A percentile compares a stretch with the other conserved stretches of the same genome.
These are phyloP conservation scores for Pterocles gutturalis DNA, from an alignment of 2,113 vertebrate species.

Conservation along the genomic window DNA sequence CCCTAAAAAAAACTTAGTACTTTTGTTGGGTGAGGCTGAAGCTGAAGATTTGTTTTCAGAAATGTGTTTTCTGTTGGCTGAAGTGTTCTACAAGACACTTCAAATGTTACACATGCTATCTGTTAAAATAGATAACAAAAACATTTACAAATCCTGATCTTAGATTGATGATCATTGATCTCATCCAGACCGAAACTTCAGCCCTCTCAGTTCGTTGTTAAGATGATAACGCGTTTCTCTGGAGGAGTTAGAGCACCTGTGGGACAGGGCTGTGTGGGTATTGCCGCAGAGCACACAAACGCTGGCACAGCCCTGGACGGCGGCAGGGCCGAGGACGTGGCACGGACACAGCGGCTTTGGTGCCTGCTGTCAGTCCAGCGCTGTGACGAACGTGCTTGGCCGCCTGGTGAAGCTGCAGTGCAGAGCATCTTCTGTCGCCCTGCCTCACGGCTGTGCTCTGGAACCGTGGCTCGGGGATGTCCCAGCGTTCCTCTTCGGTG, in stretches of 20 bases:
- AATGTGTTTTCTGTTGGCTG: neutral
- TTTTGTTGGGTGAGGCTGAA: neutral
- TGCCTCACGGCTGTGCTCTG: neutral
- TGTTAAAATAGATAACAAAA: neutral
- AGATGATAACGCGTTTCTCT: accelerated
- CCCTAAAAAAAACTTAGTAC: too few relatives aligned
- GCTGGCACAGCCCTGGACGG: accelerated
- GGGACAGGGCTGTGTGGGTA: neutral
- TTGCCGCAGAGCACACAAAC: neutral
- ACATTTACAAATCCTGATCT: neutral
- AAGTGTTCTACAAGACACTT: neutral
- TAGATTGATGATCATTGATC: neutral
- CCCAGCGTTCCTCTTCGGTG: neutral
- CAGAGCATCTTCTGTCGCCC: neutral
- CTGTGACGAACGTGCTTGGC: neutral
- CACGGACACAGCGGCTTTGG: accelerated
- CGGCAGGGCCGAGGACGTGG: neutral
- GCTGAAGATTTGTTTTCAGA: neutral
- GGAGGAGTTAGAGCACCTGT: neutral
- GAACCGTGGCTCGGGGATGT: neutral
- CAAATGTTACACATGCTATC: too few relatives aligned
- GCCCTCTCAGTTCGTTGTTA: accelerated
- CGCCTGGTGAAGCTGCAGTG: neutral
- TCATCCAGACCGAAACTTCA: accelerated
- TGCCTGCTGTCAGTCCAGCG: accelerated